Conservation (phyloP, 2,113 vertebrate genomes). For the human region GRCh38 chr12:39723501-39724000, state of each 20-base stretch:
- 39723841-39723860: background rate
- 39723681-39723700: background rate
- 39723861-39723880: background rate
- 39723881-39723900: background rate
- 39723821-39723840: background rate
- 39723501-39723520: background rate
- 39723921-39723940: background rate
- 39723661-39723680: background rate
- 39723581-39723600: background rate
- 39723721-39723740: background rate
- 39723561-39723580: background rate
- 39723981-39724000: background rate
- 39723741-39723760: background rate
- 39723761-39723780: background rate
- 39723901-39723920: conserved; percentile 34
- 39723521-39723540: background rate
- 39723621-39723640: background rate
- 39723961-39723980: background rate
- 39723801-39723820: background rate
- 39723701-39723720: background rate
- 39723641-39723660: background rate
- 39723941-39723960: background rate
- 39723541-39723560: background rate
- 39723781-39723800: background rate
- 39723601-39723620: background rate